These are phyloP conservation scores for Oreamnos americanus DNA, from an alignment of 2,113 vertebrate species.

Conservation along the genomic window DNA sequence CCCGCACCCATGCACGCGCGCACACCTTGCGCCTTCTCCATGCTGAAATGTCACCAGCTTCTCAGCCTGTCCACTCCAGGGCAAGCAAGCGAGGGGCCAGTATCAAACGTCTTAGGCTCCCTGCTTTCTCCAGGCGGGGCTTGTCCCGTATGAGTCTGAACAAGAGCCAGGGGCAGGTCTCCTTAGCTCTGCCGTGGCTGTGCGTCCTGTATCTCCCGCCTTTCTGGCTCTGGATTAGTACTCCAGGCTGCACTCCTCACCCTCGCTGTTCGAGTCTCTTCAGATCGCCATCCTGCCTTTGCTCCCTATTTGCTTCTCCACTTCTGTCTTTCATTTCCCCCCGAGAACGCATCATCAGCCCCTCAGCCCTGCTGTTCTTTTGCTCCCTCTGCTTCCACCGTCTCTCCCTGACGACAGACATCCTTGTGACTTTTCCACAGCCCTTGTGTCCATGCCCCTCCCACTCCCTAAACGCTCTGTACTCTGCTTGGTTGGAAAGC, in stretches of 20 bases:
- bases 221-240: neutral
- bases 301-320: neutral
- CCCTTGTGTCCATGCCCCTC: neutral
- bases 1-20: neutral
- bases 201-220: accelerated
- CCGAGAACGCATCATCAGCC: neutral
- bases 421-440: neutral
- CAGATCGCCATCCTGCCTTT: neutral
- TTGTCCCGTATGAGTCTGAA: neutral
- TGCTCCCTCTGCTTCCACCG: neutral
- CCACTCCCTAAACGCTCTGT: accelerated
- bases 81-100: neutral
- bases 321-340: neutral
- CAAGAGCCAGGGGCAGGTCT: too few species aligned
- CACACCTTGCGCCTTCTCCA: neutral
- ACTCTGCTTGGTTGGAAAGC: neutral
- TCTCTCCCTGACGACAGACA: neutral
- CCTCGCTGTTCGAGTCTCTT: accelerated
- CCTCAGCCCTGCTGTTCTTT: neutral
- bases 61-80: neutral
- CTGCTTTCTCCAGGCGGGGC: neutral
- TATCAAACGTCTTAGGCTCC: neutral
- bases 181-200: accelerated
- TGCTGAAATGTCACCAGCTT: neutral
- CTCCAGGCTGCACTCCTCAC: neutral